Evolutionary conservation across 2,888 invertebrate genomes (phyloP).

Genomic region (Conistra vaccinii): DNA sequence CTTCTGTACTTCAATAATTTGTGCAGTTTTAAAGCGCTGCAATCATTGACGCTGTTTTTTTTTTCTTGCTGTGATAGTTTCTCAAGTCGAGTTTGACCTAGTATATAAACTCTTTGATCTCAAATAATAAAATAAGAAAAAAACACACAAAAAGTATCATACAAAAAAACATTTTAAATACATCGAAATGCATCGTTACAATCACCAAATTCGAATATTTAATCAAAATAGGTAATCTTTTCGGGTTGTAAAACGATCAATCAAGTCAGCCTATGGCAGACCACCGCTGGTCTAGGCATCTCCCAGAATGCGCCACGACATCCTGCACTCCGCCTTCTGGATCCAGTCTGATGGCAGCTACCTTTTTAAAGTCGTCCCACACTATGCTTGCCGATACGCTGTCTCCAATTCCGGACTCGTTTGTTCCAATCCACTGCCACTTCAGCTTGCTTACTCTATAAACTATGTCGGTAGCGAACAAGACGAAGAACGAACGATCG

Average conservation of each 20-base stretch:
- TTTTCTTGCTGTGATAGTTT: background rate
- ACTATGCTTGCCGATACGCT: background rate
- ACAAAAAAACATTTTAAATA: background rate
- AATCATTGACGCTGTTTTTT: background rate
- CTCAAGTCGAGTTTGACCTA: background rate
- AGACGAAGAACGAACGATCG: background rate
- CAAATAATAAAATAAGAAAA: background rate
- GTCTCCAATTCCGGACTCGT: too few relatives aligned
- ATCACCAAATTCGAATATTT: background rate
- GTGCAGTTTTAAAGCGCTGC: constrained; percentile 7
- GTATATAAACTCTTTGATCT: background rate
- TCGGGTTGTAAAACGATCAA: background rate
- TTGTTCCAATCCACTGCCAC: background rate
- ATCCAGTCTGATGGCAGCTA: background rate
- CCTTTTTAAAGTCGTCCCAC: background rate
- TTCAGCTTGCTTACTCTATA: background rate
- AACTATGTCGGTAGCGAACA: background rate
- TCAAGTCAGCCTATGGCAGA: background rate
- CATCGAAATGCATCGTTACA: background rate
- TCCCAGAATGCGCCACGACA: background rate
- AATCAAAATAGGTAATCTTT: background rate
- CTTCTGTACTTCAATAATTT: constrained; percentile 14
- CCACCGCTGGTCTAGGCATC: background rate
- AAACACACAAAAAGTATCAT: background rate
- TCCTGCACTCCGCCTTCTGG: too few relatives aligned